Evolutionary conservation across 2,888 invertebrate species (phyloP), one percentile per base, ranked within the genome.

Genomic region (Himalopsyche tibetana): DNA sequence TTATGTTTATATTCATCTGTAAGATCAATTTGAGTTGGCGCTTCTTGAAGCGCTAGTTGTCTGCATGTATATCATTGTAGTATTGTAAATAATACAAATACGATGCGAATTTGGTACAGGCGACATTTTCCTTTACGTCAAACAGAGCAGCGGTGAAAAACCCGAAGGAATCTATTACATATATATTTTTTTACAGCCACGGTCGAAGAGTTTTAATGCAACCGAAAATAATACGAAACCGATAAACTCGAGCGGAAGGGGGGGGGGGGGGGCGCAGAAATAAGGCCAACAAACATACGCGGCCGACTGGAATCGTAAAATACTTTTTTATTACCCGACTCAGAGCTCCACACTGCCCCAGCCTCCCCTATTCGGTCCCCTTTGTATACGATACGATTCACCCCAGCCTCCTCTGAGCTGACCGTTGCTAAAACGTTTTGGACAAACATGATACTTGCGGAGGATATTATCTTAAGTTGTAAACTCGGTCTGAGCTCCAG

Each of bases 161-260:
- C 8, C 28, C 63, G 8, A n/a, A n/a, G 63, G 19, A 63, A 63
- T 19, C 63, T 63, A 19, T 63, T 19, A n/a, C 28, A 63, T 51
- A 15, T 51, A 51, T 51, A 51, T 51, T 51, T 63, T 63, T 63
- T 63, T 63, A 63, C 19, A 63, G 19, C 63, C 63, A 63, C 63
- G 63, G 63, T 63, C 63, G 63, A 63, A 63, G 63, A 63, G 19
- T 63, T 63, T 63, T 63, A 63, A 63, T 63, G 84, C 28, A 63
- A 63, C 80, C 83, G 88, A 87, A 87, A 88, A 88, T 88, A 88
- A 88, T 88, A 87, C 87, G 88, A 87, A 88, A 88, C 88, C 88
- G 84, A 86, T 86, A 86, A 86, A 86, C 74, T 86, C 84, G 84
- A 86, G 84, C 84, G 84, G 84, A 63, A 83, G 45, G 86, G 84